A percentile compares a stretch with the other conserved stretches of the same genome.
Evolutionary conservation across 2,113 vertebrate genomes (phyloP).

Genomic region (Saguinus midas): DNA sequence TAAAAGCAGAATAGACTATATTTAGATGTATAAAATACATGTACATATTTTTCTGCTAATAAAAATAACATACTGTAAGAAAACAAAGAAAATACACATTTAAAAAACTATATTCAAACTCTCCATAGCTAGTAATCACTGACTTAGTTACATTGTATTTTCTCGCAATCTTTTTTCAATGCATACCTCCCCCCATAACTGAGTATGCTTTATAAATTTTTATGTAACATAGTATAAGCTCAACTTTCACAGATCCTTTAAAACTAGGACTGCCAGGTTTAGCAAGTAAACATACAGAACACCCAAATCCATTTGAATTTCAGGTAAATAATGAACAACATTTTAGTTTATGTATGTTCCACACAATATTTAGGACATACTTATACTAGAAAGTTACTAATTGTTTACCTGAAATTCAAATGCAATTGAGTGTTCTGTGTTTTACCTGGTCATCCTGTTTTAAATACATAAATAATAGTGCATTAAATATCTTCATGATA

Average conservation of each 20-base stretch:
- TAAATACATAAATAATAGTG: not conserved
- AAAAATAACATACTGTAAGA: not conserved
- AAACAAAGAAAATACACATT: not conserved
- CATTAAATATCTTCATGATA: not conserved
- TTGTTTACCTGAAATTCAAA: constrained; percentile 15
- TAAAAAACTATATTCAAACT: not conserved
- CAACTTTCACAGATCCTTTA: not conserved
- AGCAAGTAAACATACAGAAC: not conserved
- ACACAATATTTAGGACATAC: not conserved
- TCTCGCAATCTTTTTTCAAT: not conserved
- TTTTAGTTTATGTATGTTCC: not conserved
- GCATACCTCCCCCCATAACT: too few relatives aligned
- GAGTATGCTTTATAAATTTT: not conserved
- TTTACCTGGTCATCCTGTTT: not conserved
- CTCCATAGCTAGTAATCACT: not conserved
- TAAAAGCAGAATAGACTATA: not conserved
- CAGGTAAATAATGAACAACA: not conserved
- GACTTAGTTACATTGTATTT: not conserved
- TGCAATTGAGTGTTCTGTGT: not conserved
- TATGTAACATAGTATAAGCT: not conserved
- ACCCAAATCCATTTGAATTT: not conserved
- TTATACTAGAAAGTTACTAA: not conserved
- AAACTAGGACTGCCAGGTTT: not conserved
- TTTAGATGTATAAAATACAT: not conserved
- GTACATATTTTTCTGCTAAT: not conserved